These are phyloP conservation scores for Morbakka virulenta DNA, from an alignment of 30 jellyfish, hydroid and myxozoan species.

Conservation along the genomic window DNA sequence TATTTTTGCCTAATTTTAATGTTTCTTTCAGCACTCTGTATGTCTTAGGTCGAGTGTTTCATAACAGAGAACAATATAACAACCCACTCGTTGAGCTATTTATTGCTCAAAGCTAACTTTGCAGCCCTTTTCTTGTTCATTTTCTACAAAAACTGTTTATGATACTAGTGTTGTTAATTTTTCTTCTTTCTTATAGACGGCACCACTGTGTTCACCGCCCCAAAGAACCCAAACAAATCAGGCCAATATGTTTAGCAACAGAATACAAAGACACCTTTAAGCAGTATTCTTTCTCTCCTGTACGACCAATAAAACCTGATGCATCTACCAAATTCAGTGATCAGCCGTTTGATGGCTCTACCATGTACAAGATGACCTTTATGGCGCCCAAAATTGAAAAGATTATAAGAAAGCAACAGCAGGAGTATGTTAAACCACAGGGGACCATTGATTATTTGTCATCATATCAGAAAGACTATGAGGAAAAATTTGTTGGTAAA, in stretches of 20 bases:
- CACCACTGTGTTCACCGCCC: constrained; percentile 96
- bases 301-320: constrained; percentile 77
- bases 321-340: constrained; percentile 60
- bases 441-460: constrained; percentile 69
- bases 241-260: constrained; percentile 65
- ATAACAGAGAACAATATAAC: too few relatives aligned
- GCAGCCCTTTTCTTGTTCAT: too few relatives aligned
- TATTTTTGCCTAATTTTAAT: too few relatives aligned
- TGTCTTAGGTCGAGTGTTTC: too few relatives aligned
- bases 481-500: constrained; percentile 58
- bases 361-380: constrained; percentile 68
- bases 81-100: too few relatives aligned
- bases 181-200: too few relatives aligned
- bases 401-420: constrained; percentile 56
- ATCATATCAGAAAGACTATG: constrained; percentile 77
- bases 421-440: constrained; percentile 57
- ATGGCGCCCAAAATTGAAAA: constrained; percentile 66
- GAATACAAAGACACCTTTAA: constrained; percentile 92
- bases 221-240: constrained; percentile 15
- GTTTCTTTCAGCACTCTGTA: too few relatives aligned
- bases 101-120: too few relatives aligned
- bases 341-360: constrained; percentile 75
- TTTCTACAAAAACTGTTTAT: too few relatives aligned
- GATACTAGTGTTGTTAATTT: too few relatives aligned
- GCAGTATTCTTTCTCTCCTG: constrained; percentile 49